A percentile compares a stretch with the other conserved stretches of the same genome.
Conservation (phyloP, 2,113 vertebrate species). For the Nannospalax galili region DNA sequence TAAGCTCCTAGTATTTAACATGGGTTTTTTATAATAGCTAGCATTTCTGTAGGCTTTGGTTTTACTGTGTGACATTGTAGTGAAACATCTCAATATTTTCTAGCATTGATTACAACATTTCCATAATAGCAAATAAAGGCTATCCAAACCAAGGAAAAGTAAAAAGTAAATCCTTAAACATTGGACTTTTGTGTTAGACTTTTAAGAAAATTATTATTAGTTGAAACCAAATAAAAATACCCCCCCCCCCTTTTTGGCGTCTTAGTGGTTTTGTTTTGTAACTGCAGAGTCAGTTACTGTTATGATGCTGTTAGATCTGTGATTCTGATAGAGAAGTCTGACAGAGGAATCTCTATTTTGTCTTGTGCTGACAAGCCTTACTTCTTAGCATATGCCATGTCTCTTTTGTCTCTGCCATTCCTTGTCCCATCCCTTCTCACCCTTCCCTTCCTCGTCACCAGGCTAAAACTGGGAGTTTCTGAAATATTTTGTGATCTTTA, state of each 20-base stretch:
- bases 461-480: background rate
- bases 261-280: background rate
- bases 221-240: background rate
- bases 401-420: background rate
- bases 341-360: background rate
- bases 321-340: conserved; percentile 47
- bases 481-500: conserved; percentile 53
- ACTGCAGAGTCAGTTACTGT: background rate
- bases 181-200: background rate
- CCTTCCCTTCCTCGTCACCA: background rate
- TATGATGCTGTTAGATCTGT: conserved; percentile 29
- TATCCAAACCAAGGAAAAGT: too few relatives aligned
- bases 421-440: background rate
- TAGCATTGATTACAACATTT: background rate
- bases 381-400: background rate
- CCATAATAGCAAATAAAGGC: background rate
- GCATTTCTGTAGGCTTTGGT: background rate
- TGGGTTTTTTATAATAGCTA: background rate
- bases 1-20: background rate
- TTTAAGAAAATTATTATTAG: background rate
- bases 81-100: conserved; percentile 8
- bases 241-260: background rate
- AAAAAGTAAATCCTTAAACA: background rate
- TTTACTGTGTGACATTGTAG: background rate
- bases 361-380: background rate